Evolutionary conservation across 2,797 vertebrate genomes (phyloP).

Genomic region (Aeoliscus strigatus): DNA sequence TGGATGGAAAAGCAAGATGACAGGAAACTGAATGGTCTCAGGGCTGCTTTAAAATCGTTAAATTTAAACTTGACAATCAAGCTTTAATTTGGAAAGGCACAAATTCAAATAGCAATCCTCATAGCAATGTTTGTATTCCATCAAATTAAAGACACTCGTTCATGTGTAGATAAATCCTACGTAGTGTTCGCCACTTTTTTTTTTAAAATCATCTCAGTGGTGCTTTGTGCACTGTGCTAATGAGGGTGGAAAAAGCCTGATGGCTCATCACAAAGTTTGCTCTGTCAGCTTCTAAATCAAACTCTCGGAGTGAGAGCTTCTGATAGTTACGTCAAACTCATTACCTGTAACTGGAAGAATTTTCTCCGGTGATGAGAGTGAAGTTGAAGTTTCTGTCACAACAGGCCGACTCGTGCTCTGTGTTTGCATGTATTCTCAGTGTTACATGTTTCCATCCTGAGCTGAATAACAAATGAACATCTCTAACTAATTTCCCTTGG

Average conservation of each 20-base stretch:
- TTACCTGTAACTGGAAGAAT: not conserved
- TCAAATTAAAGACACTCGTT: conserved; percentile 28
- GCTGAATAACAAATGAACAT: conserved; percentile 40
- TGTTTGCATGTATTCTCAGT: conserved; percentile 13
- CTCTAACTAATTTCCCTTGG: conserved; percentile 33
- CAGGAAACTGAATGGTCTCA: conserved; percentile 48
- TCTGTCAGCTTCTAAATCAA: conserved; percentile 16
- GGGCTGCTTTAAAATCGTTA: too few relatives aligned
- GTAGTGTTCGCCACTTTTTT: conserved; percentile 18
- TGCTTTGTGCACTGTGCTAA: conserved; percentile 18
- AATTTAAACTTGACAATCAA: conserved; percentile 46
- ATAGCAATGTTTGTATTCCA: conserved; percentile 19
- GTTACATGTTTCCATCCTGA: conserved; percentile 26
- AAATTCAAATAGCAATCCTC: conserved; percentile 45
- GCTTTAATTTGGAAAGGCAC: conserved; percentile 36
- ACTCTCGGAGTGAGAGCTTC: conserved; percentile 7
- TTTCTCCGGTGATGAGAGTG: conserved; percentile 6
- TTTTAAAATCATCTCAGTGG: conserved; percentile 11
- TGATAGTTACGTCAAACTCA: conserved; percentile 21
- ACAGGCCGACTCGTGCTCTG: conserved; percentile 6
- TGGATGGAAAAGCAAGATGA: conserved; percentile 31
- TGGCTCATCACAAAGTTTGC: conserved; percentile 19
- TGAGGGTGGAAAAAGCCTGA: conserved; percentile 8
- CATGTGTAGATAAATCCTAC: conserved; percentile 11
- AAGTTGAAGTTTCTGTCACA: conserved; percentile 22